Evolutionary conservation across 2,797 vertebrate species (phyloP).

Genomic region (Poecilia gillii): DNA sequence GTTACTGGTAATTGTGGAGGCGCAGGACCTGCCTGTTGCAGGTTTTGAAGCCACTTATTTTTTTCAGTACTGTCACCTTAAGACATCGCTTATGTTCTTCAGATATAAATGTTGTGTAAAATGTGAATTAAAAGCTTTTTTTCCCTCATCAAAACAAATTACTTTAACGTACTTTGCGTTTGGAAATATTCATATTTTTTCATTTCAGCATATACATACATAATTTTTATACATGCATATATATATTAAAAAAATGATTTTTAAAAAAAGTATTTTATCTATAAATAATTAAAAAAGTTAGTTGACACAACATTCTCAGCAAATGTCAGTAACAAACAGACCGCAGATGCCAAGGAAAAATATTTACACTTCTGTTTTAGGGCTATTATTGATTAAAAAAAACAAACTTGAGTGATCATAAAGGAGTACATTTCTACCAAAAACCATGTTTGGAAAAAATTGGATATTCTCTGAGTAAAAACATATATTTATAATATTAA

Average conservation of each 20-base stretch:
- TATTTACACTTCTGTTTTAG: no score
- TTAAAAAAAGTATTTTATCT: no score
- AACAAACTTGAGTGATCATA: no score
- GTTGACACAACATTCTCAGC: not conserved
- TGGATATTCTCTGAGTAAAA: not conserved
- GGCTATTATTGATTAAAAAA: no score
- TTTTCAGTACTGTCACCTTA: conserved; percentile 11
- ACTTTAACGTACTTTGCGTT: not conserved
- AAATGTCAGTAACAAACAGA: no score
- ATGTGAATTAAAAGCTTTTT: not conserved
- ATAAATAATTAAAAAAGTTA: not conserved
- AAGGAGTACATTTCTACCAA: no score
- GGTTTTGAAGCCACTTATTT: conserved; percentile 18
- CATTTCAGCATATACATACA: not conserved
- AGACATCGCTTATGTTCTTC: not conserved
- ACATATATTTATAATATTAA: not conserved
- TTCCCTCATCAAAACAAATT: not conserved
- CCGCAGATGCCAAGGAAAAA: no score
- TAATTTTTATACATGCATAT: not conserved
- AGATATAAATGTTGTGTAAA: not conserved
- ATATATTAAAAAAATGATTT: no score
- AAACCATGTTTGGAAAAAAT: not conserved
- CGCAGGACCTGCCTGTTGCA: conserved; percentile 19
- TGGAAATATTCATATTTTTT: not conserved
- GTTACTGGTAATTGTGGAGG: conserved; percentile 22